These are phyloP conservation scores for Heliangelus exortis DNA, from an alignment of 2,797 vertebrate species.

Conservation along the genomic window DNA sequence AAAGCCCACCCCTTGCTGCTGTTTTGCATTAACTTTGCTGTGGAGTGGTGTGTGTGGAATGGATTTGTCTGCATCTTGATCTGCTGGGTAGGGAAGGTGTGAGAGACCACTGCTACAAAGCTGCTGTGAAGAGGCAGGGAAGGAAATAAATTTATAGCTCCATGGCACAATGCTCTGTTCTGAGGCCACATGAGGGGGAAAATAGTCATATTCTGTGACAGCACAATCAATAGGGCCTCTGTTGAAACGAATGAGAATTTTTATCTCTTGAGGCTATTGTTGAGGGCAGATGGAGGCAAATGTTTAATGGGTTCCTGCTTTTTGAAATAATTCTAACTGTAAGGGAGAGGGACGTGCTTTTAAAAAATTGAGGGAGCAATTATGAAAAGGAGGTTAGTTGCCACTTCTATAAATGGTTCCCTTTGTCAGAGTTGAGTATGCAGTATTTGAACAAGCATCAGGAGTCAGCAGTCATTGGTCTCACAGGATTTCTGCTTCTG, in stretches of 20 bases:
- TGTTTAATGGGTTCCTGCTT: conserved; percentile 63
- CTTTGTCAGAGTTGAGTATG: not conserved
- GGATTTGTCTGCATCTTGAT: not conserved
- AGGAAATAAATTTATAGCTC: not conserved
- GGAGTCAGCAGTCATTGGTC: not conserved
- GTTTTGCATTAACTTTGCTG: not conserved
- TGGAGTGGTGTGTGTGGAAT: not conserved
- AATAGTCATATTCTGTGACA: conserved; percentile 36
- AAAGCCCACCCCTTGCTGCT: not conserved
- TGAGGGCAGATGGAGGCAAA: conserved; percentile 56
- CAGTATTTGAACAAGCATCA: not conserved
- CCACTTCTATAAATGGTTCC: conserved; percentile 20
- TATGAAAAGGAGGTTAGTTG: conserved; percentile 50
- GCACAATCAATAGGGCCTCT: conserved; percentile 43
- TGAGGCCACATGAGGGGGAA: not conserved
- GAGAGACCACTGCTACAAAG: not conserved
- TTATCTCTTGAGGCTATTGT: conserved; percentile 58
- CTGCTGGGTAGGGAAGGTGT: not conserved
- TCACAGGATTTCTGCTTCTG: not conserved
- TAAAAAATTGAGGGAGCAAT: conserved; percentile 57
- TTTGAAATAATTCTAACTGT: conserved; percentile 61
- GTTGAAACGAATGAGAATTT: conserved; percentile 53
- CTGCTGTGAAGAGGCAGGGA: not conserved
- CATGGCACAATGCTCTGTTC: not conserved
- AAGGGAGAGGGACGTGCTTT: conserved; percentile 60